Evolutionary conservation across 2,113 vertebrate genomes (phyloP).

Genomic region (Tapirus terrestris): DNA sequence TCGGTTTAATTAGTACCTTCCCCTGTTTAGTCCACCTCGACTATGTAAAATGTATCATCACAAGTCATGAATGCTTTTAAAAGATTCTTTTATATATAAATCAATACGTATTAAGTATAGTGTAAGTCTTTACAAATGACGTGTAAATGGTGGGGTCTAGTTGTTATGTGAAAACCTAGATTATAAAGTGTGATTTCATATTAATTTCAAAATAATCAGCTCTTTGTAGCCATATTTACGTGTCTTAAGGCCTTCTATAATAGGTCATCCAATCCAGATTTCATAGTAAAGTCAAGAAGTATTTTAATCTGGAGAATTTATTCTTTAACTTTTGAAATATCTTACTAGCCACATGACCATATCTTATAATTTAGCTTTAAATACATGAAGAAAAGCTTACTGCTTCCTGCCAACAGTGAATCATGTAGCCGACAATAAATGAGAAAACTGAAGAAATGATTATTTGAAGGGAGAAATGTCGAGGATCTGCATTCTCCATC

Average conservation of each 20-base stretch:
- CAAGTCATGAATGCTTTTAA: background rate
- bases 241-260: rapidly evolving
- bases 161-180: background rate
- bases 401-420: rapidly evolving
- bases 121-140: background rate
- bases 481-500: rapidly evolving
- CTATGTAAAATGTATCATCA: background rate
- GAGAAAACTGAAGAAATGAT: rapidly evolving
- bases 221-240: rapidly evolving
- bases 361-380: background rate
- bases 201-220: background rate
- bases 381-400: rapidly evolving
- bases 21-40: rapidly evolving
- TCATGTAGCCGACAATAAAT: background rate
- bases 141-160: rapidly evolving
- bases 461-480: rapidly evolving
- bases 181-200: background rate
- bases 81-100: background rate
- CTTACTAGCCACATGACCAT: rapidly evolving
- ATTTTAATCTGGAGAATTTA: background rate
- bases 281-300: background rate
- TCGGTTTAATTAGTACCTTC: background rate
- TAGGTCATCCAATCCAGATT: too few relatives aligned
- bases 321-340: background rate
- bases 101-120: background rate